A percentile compares a stretch with the other conserved stretches of the same genome.
Conservation (phyloP, 2,113 vertebrate species). For the Petroica traversi region DNA sequence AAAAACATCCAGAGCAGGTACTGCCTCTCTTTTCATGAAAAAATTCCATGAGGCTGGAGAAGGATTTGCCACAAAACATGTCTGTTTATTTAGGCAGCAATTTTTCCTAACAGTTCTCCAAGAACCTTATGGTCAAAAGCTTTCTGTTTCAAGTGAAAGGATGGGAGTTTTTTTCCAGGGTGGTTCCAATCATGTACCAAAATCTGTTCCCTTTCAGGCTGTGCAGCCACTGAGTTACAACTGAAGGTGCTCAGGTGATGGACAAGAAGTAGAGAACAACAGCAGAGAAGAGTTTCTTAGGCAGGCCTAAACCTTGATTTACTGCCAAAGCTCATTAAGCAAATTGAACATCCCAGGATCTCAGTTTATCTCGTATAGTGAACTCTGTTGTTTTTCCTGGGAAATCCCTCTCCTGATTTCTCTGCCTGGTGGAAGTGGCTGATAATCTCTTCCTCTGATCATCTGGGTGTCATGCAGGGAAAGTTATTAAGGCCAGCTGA, state of each 20-base stretch:
- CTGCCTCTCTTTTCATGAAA: neutral
- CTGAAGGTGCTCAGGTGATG: neutral
- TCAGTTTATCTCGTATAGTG: neutral
- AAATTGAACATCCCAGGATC: neutral
- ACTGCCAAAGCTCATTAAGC: neutral
- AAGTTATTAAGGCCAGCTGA: neutral
- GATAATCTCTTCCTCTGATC: neutral
- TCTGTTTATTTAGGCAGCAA: neutral
- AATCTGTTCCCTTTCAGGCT: neutral
- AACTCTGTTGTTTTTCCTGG: neutral
- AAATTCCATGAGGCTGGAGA: rapidly evolving
- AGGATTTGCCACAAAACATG: neutral
- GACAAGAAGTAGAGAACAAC: neutral
- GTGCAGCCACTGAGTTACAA: neutral
- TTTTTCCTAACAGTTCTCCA: neutral
- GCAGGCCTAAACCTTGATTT: neutral
- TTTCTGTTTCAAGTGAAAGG: neutral
- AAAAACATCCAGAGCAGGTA: constrained; percentile 85
- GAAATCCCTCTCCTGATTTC: neutral
- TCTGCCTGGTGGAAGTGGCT: neutral
- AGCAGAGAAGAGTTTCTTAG: neutral
- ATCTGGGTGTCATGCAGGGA: neutral
- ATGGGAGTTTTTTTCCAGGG: neutral
- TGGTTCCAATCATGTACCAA: neutral
- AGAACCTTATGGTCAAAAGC: neutral